Conservation (phyloP, 1,140 invertebrate genomes). For the Bombus affinis region DNA sequence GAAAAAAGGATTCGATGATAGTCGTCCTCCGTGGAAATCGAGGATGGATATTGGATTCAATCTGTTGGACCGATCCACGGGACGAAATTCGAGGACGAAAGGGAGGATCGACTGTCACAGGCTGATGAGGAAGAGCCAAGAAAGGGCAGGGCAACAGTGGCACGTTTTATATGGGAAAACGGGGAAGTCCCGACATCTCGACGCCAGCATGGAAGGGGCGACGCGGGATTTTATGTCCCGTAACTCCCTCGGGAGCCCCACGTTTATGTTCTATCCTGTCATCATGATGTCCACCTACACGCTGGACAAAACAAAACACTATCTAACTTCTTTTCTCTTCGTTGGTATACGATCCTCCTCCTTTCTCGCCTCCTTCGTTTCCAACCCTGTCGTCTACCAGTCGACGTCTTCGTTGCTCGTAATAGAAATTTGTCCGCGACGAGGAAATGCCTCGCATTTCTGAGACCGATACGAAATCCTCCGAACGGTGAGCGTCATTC, state of each 20-base stretch:
- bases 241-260: slow-evolving; percentile 78
- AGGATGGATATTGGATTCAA: slow-evolving; percentile 53
- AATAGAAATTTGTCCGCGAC: slow-evolving; percentile 67
- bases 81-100: slow-evolving; percentile 71
- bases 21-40: not conserved
- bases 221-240: slow-evolving; percentile 80
- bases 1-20: slow-evolving; percentile 4
- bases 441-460: slow-evolving; percentile 66
- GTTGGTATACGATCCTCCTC: not conserved
- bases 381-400: not conserved
- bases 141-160: slow-evolving; percentile 51
- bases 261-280: slow-evolving; percentile 80
- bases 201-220: slow-evolving; percentile 76
- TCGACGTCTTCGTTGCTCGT: slow-evolving; percentile 27
- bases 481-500: slow-evolving; percentile 39
- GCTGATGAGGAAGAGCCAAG: slow-evolving; percentile 72
- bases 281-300: slow-evolving; percentile 79
- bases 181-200: slow-evolving; percentile 78
- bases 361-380: not conserved
- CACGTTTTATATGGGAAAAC: slow-evolving; percentile 68
- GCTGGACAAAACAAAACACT: slow-evolving; percentile 79
- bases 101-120: slow-evolving; percentile 76
- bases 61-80: slow-evolving; percentile 50
- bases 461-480: slow-evolving; percentile 34
- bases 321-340: slow-evolving; percentile 44